Conservation (phyloP, 2,888 invertebrate genomes). For the Philaethria dido region DNA sequence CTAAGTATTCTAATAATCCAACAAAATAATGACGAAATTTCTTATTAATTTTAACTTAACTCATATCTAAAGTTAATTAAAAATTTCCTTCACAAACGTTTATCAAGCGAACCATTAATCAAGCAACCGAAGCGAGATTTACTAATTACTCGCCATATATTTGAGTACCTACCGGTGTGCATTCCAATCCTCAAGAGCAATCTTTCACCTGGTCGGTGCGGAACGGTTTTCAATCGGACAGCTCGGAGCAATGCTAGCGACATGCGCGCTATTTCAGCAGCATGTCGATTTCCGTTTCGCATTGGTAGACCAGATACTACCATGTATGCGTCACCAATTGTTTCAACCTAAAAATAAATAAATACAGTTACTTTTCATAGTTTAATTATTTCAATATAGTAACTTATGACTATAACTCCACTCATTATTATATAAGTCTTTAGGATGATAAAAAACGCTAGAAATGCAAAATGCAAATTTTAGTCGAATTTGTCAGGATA, state of each 20-base stretch:
- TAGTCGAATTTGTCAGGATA: no score
- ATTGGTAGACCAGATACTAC: constrained; percentile 96
- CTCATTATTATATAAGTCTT: no score
- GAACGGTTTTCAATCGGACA: constrained; percentile 94
- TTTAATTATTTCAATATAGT: neutral
- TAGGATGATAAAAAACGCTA: no score
- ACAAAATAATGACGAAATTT: no score
- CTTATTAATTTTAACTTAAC: no score
- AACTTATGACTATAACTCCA: no score
- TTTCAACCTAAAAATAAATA: constrained; percentile 87
- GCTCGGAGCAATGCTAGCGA: constrained; percentile 93
- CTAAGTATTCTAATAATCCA: no score
- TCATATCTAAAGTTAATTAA: no score
- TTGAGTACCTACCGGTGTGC: constrained; percentile 87
- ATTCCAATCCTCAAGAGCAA: constrained; percentile 96
- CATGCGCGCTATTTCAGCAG: constrained; percentile 96
- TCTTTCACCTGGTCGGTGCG: constrained; percentile 94
- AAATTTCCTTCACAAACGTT: neutral
- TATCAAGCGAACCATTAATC: neutral
- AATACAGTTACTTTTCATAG: neutral
- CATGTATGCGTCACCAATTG: constrained; percentile 93
- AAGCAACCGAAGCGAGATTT: constrained; percentile 2
- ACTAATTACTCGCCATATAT: neutral
- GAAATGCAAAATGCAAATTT: no score
- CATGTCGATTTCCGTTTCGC: constrained; percentile 95